Conservation (phyloP, 2,888 invertebrate species). For the Drosophila fungiperda region DNA sequence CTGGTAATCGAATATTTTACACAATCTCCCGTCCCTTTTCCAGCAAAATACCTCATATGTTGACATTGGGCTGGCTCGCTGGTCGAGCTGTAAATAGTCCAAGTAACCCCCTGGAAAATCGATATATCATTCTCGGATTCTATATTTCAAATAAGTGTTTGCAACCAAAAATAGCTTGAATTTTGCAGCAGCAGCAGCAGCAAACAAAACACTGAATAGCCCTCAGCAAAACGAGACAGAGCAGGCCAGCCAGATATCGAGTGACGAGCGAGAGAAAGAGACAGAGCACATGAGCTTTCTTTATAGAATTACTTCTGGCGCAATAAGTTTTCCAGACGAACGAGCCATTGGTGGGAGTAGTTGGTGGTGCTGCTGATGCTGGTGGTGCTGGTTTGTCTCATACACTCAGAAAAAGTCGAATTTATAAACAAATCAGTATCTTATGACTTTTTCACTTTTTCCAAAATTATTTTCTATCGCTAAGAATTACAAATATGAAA, state of each 20-base stretch:
- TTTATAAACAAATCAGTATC: not conserved
- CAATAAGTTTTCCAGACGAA: conserved; percentile 78
- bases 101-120: conserved; percentile 53
- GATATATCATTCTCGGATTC: conserved; percentile 44
- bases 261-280: conserved; percentile 6
- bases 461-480: not conserved
- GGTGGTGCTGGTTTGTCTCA: not conserved
- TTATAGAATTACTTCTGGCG: conserved; percentile 80
- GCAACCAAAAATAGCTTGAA: conserved; percentile 62
- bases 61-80: conserved; percentile 53
- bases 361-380: conserved; percentile 9
- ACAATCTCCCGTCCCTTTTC: conserved; percentile 14
- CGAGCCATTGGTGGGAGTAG: conserved; percentile 67
- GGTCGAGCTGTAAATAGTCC: conserved; percentile 71
- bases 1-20: conserved; percentile 73
- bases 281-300: conserved; percentile 56
- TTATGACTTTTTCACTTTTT: not conserved
- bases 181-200: conserved; percentile 38
- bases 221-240: conserved; percentile 11
- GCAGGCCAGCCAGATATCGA: conserved; percentile 13
- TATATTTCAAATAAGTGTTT: conserved; percentile 49
- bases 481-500: not conserved
- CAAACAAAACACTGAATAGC: conserved; percentile 13
- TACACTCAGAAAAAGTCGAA: not conserved
- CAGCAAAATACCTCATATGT: conserved; percentile 12